Base-by-base conservation (phyloP, 1,140 invertebrate species). In the Sinella curviseta region DNA sequence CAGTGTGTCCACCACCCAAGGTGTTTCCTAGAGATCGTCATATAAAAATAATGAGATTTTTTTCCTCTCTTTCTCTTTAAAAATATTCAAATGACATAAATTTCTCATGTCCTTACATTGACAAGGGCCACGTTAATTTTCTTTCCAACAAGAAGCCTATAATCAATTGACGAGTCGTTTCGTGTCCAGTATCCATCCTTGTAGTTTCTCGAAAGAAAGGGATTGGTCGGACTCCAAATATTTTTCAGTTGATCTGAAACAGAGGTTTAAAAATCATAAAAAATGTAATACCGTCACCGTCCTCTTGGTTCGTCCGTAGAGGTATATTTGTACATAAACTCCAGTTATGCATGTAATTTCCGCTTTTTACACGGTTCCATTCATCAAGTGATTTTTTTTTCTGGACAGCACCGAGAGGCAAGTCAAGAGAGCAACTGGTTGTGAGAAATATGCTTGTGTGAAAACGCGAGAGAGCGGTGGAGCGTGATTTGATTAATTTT, bases 191-290 rank as follows among this genome's bases (percentile, higher is more conserved):
- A 79, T 8, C 83, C 83, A 28, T 73, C 76, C 24, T 79, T 65
- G 30, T 55, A 81, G 14, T 79, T 35, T 74, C 20, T 60, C 30
- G 83, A 16, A 17, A 78, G 26, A 57, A 70, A 83, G 8, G 79
- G 78, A 78, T 84, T 84, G 0, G 83, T 84, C 0, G 83, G 83
- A 39, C 73, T 82, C 83, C 83, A 84, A 48, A 84, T 82, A 77
- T 82, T 70, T 36, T 84, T 81, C 57, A 82, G 60, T 81, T 81
- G 83, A 60, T 82, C 81, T 84, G n/a, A 34, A 78, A 57, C 4
- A 34, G 16, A 74, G 70, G 30, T 30, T 8, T 2, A 33, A n/a
- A n/a, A n/a, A n/a, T n/a, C n/a, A n/a, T n/a, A n/a, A n/a, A 24
- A 30, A 8, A 30, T 14, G 60, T 54, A n/a, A n/a, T n/a, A n/a